phyloP scores from a whole-genome alignment of 1,140 invertebrate genomes.

The Cyrtorhinus lividipennis region DNA sequence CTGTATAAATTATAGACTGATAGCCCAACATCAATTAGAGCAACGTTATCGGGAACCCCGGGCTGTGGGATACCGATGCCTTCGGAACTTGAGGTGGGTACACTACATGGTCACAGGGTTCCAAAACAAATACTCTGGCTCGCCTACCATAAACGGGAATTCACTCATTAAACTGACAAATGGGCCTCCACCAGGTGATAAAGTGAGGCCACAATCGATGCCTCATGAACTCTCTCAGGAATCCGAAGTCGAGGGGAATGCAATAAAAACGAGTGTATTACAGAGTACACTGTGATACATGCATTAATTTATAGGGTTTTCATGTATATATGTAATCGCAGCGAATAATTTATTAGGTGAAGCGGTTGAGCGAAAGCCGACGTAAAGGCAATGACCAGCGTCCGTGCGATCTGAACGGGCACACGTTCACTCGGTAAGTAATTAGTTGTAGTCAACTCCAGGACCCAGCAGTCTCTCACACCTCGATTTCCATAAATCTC shows the following conservation, averaged over 20 bases:
- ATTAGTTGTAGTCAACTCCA: neutral
- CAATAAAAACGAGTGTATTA: slow-evolving; percentile 6
- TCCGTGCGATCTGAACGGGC: neutral
- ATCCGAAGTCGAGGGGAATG: neutral
- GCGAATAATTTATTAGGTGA: slow-evolving; percentile 7
- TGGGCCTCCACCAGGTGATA: neutral
- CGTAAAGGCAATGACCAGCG: neutral
- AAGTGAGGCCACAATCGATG: neutral
- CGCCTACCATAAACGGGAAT: slow-evolving; percentile 4
- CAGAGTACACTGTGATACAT: neutral
- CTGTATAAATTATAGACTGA: neutral
- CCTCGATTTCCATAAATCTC: too few species aligned
- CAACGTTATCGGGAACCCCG: neutral
- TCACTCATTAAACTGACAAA: slow-evolving; percentile 8
- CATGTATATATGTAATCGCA: slow-evolving; percentile 4
- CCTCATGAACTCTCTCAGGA: neutral
- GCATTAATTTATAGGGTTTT: slow-evolving; percentile 10
- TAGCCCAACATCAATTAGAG: neutral
- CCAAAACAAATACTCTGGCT: neutral
- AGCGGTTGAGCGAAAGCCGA: neutral
- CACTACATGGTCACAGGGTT: neutral
- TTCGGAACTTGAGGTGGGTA: neutral
- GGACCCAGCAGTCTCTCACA: too few species aligned
- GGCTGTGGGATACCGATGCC: neutral
- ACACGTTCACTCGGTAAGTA: neutral